Evolutionary conservation across 2,888 invertebrate species (phyloP), one percentile per base, ranked within the genome.

Genomic region (Drosophila antonietae): DNA sequence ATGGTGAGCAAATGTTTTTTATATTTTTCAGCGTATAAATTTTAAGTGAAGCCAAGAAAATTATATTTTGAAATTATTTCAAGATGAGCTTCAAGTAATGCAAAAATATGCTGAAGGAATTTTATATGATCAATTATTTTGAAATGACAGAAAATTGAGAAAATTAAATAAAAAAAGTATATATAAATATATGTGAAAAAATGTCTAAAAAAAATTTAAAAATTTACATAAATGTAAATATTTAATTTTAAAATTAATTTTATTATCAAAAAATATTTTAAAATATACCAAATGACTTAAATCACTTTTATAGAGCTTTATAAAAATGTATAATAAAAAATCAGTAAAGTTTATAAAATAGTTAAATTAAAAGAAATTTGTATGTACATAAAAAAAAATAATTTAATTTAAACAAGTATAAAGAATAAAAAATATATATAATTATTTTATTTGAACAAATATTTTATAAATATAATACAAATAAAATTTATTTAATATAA

Each of bases 1-100:
- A 90, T 90, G 90, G 90, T 90, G 67, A 90, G 90, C 70, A 60
- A 43, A 53, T 18, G 7, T 35, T 77, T 72, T 78, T 75, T 43
- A n/a, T 4, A 18, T 9, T 47, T 12, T 47, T 44, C 3, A 41
- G 51, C 37, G 3, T 63, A 66, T 68, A 72, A 88, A 77, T 31
- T 31, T 69, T 71, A 62, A 67, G 51, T 61, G 12, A 14, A 10
- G 55, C 41, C 51, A 62, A 78, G 62, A 68, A 75, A 81, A 67
- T 46, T n/a, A 33, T 2, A 0, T 41, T 49, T 39, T 39, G 0
- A 10, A 18, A 44, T 7, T 35, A 2, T 33, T 46, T 41, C 43
- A 3, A 9, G n/a, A 0, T 0, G 1, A 46, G 31, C 20, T 41
- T 18, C 1, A 31, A n/a, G 6, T 10, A 2, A 41, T 33, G 10